Conservation (phyloP, 1,140 invertebrate species). For the Lasioglossum baleicum region DNA sequence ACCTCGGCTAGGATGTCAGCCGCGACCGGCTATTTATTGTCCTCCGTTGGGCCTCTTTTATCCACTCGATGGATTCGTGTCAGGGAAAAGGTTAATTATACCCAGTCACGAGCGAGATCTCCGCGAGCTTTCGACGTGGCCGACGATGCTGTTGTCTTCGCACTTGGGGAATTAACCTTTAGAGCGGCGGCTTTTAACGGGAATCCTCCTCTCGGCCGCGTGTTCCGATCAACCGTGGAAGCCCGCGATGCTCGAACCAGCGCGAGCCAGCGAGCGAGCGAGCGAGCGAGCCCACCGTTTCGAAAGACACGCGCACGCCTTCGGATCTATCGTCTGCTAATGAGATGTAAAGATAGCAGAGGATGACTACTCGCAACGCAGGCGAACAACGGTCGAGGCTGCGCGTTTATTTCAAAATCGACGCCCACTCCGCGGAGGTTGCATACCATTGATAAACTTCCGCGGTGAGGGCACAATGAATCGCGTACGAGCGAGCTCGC, state of each 20-base stretch:
- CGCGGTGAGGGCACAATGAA: conserved; percentile 29
- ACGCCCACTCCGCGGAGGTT: conserved; percentile 7
- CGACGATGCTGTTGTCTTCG: too few species aligned
- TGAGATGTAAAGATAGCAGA: too few species aligned
- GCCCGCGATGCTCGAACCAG: too few species aligned
- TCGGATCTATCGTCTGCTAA: too few species aligned
- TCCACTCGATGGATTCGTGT: conserved; percentile 47
- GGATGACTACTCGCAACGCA: too few species aligned
- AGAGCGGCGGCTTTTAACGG: too few species aligned
- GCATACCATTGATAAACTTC: conserved; percentile 44
- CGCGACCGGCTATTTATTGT: conserved; percentile 34
- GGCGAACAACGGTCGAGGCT: too few species aligned
- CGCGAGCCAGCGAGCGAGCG: too few species aligned
- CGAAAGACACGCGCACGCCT: too few species aligned
- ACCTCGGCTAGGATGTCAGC: conserved; percentile 29
- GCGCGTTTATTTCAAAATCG: conserved; percentile 29
- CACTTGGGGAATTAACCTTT: conserved; percentile 35
- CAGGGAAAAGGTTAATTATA: conserved; percentile 47
- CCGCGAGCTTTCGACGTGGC: neutral
- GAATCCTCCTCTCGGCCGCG: too few species aligned
- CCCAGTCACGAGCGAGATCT: conserved; percentile 36
- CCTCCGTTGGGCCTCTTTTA: conserved; percentile 28
- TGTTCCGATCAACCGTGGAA: neutral
- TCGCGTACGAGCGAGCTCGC: too few species aligned
- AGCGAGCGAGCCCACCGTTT: too few species aligned